Conservation (phyloP, 2,888 invertebrate species). For the Odontocolon sp. region DNA sequence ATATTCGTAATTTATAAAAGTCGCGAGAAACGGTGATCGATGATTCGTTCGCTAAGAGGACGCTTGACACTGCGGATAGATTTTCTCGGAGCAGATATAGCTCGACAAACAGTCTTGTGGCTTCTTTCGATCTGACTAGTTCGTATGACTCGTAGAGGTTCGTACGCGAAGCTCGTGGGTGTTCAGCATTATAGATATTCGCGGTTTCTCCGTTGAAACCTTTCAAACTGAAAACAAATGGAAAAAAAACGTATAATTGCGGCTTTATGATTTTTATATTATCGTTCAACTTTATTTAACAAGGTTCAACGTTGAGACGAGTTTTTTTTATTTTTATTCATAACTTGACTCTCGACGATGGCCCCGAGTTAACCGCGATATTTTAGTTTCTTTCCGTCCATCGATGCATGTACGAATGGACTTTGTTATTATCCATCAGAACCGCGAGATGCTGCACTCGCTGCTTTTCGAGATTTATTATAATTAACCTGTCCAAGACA, state of each 20-base stretch:
- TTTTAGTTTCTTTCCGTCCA: neutral
- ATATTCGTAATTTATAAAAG: constrained; percentile 40
- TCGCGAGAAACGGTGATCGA: constrained; percentile 29
- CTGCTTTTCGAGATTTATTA: constrained; percentile 37
- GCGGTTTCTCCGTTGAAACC: too few species aligned
- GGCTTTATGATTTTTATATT: too few species aligned
- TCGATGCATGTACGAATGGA: neutral
- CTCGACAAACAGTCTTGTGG: constrained; percentile 28
- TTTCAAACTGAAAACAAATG: too few species aligned
- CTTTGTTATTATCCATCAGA: neutral
- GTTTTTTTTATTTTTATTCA: too few species aligned
- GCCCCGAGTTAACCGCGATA: neutral
- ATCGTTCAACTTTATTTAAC: too few species aligned
- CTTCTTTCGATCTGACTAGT: too few species aligned
- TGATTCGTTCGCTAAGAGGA: constrained; percentile 31
- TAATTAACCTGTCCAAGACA: constrained; percentile 54
- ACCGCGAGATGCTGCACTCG: constrained; percentile 16
- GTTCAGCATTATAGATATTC: neutral
- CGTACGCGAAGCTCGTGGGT: too few species aligned
- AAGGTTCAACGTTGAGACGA: too few species aligned
- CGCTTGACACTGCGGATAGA: constrained; percentile 38
- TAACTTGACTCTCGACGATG: too few species aligned
- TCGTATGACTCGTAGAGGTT: too few species aligned
- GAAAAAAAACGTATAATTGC: too few species aligned
- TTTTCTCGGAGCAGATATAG: constrained; percentile 48